These are phyloP conservation scores for Conopomorpha cramerella DNA, from an alignment of 1,140 invertebrate genomes.

Conservation along the genomic window DNA sequence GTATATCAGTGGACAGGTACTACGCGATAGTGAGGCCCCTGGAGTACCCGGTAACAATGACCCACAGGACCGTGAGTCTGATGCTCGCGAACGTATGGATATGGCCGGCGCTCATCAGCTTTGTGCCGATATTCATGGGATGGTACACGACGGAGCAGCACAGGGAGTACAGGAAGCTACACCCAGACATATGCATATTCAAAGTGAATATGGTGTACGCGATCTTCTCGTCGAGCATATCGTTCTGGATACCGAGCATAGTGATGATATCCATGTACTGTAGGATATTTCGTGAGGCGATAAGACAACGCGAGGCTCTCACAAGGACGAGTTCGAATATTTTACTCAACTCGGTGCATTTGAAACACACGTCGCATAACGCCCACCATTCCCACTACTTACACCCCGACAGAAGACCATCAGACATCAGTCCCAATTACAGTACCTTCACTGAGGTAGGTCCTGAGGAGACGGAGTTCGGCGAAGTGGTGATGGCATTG, in stretches of 20 bases:
- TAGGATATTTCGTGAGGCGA: constrained; percentile 87
- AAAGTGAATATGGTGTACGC: constrained; percentile 89
- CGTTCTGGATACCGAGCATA: constrained; percentile 93
- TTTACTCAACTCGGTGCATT: constrained; percentile 79
- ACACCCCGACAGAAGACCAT: constrained; percentile 65
- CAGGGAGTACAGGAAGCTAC: constrained; percentile 64
- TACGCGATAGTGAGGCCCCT: constrained; percentile 88
- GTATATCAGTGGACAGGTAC: constrained; percentile 92
- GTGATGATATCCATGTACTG: constrained; percentile 94
- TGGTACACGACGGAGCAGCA: constrained; percentile 89
- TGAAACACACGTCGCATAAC: constrained; percentile 72
- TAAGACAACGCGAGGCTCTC: constrained; percentile 83
- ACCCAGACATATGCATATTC: constrained; percentile 84
- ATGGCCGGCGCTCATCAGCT: constrained; percentile 88
- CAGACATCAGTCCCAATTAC: constrained; percentile 62
- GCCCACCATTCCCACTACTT: constrained; percentile 69
- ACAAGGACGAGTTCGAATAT: constrained; percentile 82
- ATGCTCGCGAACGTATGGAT: constrained; percentile 89
- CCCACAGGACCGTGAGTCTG: constrained; percentile 76
- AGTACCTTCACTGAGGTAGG: constrained; percentile 71
- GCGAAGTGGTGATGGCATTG: constrained; percentile 37
- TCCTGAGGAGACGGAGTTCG: constrained; percentile 70
- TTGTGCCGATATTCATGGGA: constrained; percentile 92
- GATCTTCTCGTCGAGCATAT: constrained; percentile 87
- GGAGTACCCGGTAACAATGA: constrained; percentile 89